Base-by-base conservation (phyloP, 2,113 vertebrate genomes). In the Shinisaurus crocodilurus region DNA sequence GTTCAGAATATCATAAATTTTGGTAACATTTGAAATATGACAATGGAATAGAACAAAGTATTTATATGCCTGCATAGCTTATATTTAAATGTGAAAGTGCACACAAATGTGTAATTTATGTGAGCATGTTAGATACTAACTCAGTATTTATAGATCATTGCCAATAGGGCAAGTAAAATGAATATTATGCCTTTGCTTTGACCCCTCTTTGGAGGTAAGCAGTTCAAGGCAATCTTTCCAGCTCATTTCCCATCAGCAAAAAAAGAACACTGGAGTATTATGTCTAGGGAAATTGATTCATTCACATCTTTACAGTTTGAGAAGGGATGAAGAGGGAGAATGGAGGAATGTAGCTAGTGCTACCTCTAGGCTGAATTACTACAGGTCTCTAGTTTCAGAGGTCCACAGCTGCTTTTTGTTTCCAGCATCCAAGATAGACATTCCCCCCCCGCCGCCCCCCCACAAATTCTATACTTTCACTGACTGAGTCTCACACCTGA, bases 61-160 rank as follows among this genome's bases (percentile, higher is more conserved):
- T 85, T 63, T 72, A 90, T 0, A 57, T 57, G 91, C 88, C 95
- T 95, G 93, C 92, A 96, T 89, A 94, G 90, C 85, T 92, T 18
- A 85, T 93, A 92, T 92, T 94, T 91, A 91, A 92, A 80, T 92
- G 90, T 95, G 93, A 83, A 76, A 84, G 27, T 12, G 84, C 93
- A 91, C 82, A 92, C 93, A 96, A 92, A 95, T 79, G 63, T 92
- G 77, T 72, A 93, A 94, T 90, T 91, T 95, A 94, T 91, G 83
- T 57, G 54, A 82, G 86, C 88, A 88, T 87, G 91, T 29, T 90
- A 92, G 90, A 92, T 90, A 87, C 88, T 60, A 88, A 27, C 92
- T 93, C 84, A 88, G 3, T 89, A 91, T 89, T 93, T 92, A 89
- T 50, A 89, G 88, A 88, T 91, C 77, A 83, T 90, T 1, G 0